A percentile compares a stretch with the other conserved stretches of the same genome.
Evolutionary conservation across 2,888 invertebrate species (phyloP).

Genomic region (Drosophila monieri): DNA sequence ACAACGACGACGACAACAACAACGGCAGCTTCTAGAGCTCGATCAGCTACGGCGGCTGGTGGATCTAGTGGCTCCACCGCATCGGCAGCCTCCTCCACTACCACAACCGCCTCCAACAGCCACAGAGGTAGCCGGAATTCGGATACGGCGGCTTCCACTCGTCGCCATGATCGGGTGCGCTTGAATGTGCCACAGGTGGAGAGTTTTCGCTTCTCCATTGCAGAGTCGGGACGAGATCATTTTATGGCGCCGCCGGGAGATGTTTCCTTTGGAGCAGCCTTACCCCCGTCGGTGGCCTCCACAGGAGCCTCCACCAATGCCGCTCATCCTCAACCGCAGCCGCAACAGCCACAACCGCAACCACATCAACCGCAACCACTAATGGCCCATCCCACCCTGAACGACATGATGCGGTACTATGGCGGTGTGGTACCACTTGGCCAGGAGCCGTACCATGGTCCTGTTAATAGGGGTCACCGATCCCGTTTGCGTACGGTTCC

Average conservation of each 20-base stretch:
- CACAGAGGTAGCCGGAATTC: not conserved
- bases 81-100: not conserved
- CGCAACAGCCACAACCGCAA: not conserved
- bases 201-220: slow-evolving; percentile 5
- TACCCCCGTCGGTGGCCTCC: not conserved
- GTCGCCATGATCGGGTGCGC: slow-evolving; percentile 9
- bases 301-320: not conserved
- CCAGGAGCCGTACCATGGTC: not conserved
- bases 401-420: slow-evolving; percentile 38
- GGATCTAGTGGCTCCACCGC: not conserved
- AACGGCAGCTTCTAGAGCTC: not conserved
- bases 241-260: slow-evolving; percentile 15
- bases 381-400: slow-evolving; percentile 3
- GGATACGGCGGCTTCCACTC: not conserved
- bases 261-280: not conserved
- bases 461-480: not conserved
- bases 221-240: slow-evolving; percentile 21
- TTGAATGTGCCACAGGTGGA: slow-evolving; percentile 12
- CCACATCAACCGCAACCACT: not conserved
- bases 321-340: not conserved
- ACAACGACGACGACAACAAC: not conserved
- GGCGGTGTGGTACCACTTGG: not conserved
- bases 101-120: not conserved
- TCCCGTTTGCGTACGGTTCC: not conserved
- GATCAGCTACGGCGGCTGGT: slow-evolving; percentile 1